Conservation (phyloP, 2,797 vertebrate genomes). For the Microctenopoma steveboyesi region DNA sequence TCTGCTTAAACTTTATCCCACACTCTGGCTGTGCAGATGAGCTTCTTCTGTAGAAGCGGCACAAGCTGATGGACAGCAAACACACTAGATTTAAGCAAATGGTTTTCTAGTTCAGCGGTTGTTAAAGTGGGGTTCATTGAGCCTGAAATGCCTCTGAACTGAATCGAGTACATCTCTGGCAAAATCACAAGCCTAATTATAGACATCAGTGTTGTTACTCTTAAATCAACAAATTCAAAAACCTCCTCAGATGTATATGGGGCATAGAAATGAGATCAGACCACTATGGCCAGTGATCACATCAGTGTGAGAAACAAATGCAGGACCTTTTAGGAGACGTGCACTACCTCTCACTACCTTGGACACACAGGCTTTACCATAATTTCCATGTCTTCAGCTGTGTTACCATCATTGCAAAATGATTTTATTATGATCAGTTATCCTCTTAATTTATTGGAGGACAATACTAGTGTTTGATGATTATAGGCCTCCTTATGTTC, state of each 20-base stretch:
- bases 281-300: background rate
- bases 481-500: too few relatives aligned
- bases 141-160: slow-evolving; percentile 3
- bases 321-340: background rate
- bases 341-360: too few relatives aligned
- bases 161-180: background rate
- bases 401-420: too few relatives aligned
- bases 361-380: too few relatives aligned
- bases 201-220: slow-evolving; percentile 14
- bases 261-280: background rate
- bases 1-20: slow-evolving; percentile 73
- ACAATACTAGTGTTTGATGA: too few relatives aligned
- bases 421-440: too few relatives aligned
- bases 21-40: slow-evolving; percentile 59
- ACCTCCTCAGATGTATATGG: background rate
- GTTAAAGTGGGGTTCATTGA: slow-evolving; percentile 7
- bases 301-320: slow-evolving; percentile 1
- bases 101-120: slow-evolving; percentile 23
- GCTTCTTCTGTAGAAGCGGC: slow-evolving; percentile 32
- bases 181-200: slow-evolving; percentile 12
- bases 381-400: too few relatives aligned
- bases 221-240: background rate
- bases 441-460: too few relatives aligned
- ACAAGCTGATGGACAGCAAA: slow-evolving; percentile 55
- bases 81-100: slow-evolving; percentile 51